A percentile compares a stretch with the other conserved stretches of the same genome.
Evolutionary conservation across 2,888 invertebrate genomes (phyloP).

Genomic region (Junonia oenone): DNA sequence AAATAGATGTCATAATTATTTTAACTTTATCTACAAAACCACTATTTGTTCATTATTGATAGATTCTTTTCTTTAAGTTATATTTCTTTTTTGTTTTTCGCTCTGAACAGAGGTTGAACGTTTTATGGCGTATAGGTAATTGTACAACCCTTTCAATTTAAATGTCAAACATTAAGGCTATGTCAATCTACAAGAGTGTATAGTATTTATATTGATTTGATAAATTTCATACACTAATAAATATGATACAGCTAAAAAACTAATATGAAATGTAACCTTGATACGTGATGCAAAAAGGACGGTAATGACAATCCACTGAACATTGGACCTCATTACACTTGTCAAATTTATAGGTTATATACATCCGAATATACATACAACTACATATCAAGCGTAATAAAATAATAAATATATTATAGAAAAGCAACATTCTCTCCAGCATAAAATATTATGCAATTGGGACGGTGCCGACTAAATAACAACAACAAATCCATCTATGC

Average conservation of each 20-base stretch:
- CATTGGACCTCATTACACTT: conserved; percentile 62
- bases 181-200: not conserved
- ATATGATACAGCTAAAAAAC: not conserved
- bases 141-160: not conserved
- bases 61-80: too few species aligned
- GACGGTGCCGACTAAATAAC: conserved; percentile 57
- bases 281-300: conserved; percentile 45
- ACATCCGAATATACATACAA: conserved; percentile 35
- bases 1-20: too few species aligned
- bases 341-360: conserved; percentile 74
- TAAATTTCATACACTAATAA: not conserved
- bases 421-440: conserved; percentile 47
- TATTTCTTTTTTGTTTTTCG: too few species aligned
- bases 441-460: conserved; percentile 54
- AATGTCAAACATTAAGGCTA: not conserved
- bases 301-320: conserved; percentile 58
- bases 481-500: conserved; percentile 66
- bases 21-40: too few species aligned
- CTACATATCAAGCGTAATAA: conserved; percentile 37
- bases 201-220: not conserved
- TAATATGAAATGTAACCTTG: conserved; percentile 45
- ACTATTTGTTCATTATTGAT: too few species aligned
- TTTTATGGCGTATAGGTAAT: not conserved
- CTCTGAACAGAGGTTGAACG: too few species aligned
- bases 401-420: conserved; percentile 36